A percentile compares a stretch with the other conserved stretches of the same genome.
Conservation (phyloP, 2,888 invertebrate species). For the Euzophera pinguis region DNA sequence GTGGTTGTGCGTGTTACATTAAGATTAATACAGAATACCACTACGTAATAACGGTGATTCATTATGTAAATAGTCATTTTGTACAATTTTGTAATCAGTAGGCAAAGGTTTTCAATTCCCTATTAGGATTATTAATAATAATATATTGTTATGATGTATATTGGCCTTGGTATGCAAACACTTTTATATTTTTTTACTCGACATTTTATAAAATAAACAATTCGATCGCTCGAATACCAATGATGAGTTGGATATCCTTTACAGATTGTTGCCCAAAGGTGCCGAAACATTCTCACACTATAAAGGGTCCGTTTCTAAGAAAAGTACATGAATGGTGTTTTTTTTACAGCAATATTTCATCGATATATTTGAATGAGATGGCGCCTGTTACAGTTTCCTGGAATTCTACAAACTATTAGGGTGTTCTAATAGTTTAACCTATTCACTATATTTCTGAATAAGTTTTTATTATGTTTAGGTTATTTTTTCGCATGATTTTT, state of each 20-base stretch:
- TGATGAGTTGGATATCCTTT: not conserved
- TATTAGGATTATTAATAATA: no score
- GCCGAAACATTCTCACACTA: slow-evolving; percentile 18
- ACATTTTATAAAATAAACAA: not conserved
- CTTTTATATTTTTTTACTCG: not conserved
- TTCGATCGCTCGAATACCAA: not conserved
- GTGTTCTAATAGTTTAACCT: not conserved
- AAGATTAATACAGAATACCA: no score
- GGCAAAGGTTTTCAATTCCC: no score
- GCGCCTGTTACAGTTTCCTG: slow-evolving; percentile 14
- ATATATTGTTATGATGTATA: no score
- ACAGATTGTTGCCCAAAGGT: slow-evolving; percentile 13
- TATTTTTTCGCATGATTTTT: not conserved
- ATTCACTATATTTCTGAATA: not conserved
- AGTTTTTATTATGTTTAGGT: not conserved
- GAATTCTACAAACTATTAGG: slow-evolving; percentile 1
- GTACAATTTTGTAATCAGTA: no score
- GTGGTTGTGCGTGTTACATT: no score
- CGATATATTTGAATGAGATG: slow-evolving; percentile 20
- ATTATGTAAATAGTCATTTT: no score
- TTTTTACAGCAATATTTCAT: slow-evolving; percentile 15
- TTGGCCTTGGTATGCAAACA: not conserved
- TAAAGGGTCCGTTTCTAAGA: slow-evolving; percentile 19
- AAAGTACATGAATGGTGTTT: slow-evolving; percentile 18
- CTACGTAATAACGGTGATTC: no score